Conservation (phyloP, 2,888 invertebrate species). For the Idaea biselata region DNA sequence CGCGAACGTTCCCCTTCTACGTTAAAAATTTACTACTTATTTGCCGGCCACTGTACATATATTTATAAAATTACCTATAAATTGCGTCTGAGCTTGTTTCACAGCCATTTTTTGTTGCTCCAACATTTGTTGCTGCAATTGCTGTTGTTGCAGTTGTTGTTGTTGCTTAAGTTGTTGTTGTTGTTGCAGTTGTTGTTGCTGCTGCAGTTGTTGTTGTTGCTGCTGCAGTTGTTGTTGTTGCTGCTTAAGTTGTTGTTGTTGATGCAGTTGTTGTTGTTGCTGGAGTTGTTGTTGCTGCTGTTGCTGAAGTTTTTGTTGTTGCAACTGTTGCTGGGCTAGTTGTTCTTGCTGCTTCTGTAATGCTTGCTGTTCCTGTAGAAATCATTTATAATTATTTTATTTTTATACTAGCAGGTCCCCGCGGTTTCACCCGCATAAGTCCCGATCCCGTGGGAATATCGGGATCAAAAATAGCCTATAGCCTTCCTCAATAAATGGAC, state of each 20-base stretch:
- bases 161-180: constrained; percentile 30
- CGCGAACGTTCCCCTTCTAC: no score
- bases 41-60: no score
- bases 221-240: constrained; percentile 31
- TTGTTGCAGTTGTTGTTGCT: constrained; percentile 26
- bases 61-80: not conserved
- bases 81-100: constrained; percentile 24
- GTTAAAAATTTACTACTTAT: no score
- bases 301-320: constrained; percentile 35
- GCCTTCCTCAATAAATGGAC: no score
- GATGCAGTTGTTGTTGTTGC: no score
- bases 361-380: constrained; percentile 28
- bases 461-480: no score
- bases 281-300: constrained; percentile 21
- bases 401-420: no score
- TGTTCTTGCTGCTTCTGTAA: constrained; percentile 26
- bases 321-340: constrained; percentile 28
- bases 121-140: constrained; percentile 27
- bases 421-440: no score
- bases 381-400: not conserved
- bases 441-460: no score
- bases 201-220: constrained; percentile 31
- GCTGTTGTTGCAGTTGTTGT: constrained; percentile 22
- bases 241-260: constrained; percentile 8
- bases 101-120: constrained; percentile 37